phyloP scores from a whole-genome alignment of 2,113 vertebrate genomes.

The Ciconia boyciana region DNA sequence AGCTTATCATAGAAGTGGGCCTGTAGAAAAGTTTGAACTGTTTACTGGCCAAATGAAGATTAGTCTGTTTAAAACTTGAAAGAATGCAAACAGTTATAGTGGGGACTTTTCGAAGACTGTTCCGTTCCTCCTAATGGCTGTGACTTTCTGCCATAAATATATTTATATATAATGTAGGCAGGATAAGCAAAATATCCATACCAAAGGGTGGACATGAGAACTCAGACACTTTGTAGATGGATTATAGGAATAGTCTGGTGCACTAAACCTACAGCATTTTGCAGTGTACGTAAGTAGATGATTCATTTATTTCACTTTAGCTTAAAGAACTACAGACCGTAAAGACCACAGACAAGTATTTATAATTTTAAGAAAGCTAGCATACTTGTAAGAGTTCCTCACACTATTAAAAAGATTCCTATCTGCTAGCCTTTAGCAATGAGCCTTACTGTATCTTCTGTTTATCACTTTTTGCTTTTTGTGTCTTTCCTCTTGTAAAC shows the following conservation, averaged over 20 bases:
- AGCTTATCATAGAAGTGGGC: background rate
- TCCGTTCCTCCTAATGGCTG: background rate
- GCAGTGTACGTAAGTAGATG: too few species aligned
- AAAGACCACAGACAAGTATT: background rate
- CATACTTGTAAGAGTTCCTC: background rate
- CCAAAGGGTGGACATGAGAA: background rate
- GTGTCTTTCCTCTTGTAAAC: background rate
- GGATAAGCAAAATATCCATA: background rate
- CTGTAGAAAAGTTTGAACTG: background rate
- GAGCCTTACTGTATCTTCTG: background rate
- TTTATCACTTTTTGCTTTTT: background rate
- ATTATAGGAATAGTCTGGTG: background rate
- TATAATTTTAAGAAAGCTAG: background rate
- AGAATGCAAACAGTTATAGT: background rate
- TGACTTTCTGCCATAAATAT: background rate
- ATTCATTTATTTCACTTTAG: background rate
- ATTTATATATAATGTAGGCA: background rate
- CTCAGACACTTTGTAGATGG: background rate
- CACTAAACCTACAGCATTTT: background rate
- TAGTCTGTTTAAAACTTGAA: background rate
- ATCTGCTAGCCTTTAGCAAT: background rate
- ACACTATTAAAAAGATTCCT: background rate
- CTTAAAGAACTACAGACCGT: background rate
- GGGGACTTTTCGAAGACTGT: background rate
- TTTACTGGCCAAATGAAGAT: background rate